A percentile compares a stretch with the other conserved stretches of the same genome.
Conservation (phyloP, 2,113 vertebrate genomes). For the Martes martes region DNA sequence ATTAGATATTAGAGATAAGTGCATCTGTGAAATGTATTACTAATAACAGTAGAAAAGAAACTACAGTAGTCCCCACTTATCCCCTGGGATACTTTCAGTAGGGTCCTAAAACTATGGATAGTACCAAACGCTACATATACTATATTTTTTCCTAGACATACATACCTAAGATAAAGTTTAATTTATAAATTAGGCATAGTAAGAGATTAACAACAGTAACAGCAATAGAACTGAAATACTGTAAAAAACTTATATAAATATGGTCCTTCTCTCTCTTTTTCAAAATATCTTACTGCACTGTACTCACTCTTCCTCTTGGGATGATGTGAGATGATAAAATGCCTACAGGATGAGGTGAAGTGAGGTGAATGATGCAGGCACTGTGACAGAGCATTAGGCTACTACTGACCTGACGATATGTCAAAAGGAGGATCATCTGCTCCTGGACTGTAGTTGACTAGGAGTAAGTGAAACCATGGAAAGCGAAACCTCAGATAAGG, state of each 20-base stretch:
- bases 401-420: not conserved
- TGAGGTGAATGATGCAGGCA: not conserved
- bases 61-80: not conserved
- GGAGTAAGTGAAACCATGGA: not conserved
- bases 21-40: not conserved
- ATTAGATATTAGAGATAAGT: not conserved
- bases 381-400: not conserved
- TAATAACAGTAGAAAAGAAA: not conserved
- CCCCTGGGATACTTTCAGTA: not conserved
- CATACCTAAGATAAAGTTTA: not conserved
- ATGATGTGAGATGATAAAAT: not conserved
- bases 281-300: not conserved
- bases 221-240: not conserved
- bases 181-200: not conserved
- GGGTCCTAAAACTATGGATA: not conserved
- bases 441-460: not conserved
- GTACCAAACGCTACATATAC: not conserved
- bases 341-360: not conserved
- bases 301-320: not conserved
- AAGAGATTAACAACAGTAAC: not conserved
- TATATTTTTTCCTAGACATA: not conserved
- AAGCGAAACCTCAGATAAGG: not conserved
- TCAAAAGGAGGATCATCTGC: not conserved
- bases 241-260: not conserved
- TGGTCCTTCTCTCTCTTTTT: not conserved